phyloP scores from a whole-genome alignment of 2,888 invertebrate genomes.

The Exocentrus adspersus region DNA sequence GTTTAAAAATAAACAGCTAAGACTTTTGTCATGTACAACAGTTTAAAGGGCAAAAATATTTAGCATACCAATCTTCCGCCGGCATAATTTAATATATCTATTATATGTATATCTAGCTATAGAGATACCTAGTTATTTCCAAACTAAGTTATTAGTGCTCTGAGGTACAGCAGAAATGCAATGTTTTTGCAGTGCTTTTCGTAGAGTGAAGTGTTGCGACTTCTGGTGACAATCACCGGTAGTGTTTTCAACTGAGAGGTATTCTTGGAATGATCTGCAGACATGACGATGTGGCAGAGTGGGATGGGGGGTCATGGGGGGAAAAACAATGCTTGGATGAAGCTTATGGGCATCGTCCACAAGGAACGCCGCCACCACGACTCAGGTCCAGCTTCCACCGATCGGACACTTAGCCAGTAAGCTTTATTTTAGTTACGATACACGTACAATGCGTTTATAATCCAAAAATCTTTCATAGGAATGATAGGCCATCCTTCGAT shows the following conservation, averaged over 20 bases:
- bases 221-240: slow-evolving; percentile 35
- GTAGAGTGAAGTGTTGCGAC: slow-evolving; percentile 34
- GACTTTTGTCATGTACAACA: slow-evolving; percentile 33
- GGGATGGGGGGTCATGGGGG: slow-evolving; percentile 79
- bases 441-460: neutral
- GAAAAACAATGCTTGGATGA: slow-evolving; percentile 85
- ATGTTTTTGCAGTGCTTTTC: slow-evolving; percentile 11
- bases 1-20: slow-evolving; percentile 37
- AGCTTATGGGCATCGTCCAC: slow-evolving; percentile 83
- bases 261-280: slow-evolving; percentile 58
- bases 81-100: slow-evolving; percentile 4
- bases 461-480: too few relatives aligned
- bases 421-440: slow-evolving; percentile 56
- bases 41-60: slow-evolving; percentile 31
- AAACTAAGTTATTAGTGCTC: slow-evolving; percentile 21
- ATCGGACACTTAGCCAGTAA: slow-evolving; percentile 77
- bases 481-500: too few relatives aligned
- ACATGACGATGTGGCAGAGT: slow-evolving; percentile 82
- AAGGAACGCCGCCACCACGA: slow-evolving; percentile 78
- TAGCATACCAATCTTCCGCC: slow-evolving; percentile 28
- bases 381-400: slow-evolving; percentile 69
- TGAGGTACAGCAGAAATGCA: slow-evolving; percentile 13
- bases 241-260: slow-evolving; percentile 40
- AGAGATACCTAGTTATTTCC: slow-evolving; percentile 18
- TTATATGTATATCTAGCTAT: slow-evolving; percentile 2